Base-by-base conservation (phyloP, 2,888 invertebrate species). In the Rambutsinella grinnellia region DNA sequence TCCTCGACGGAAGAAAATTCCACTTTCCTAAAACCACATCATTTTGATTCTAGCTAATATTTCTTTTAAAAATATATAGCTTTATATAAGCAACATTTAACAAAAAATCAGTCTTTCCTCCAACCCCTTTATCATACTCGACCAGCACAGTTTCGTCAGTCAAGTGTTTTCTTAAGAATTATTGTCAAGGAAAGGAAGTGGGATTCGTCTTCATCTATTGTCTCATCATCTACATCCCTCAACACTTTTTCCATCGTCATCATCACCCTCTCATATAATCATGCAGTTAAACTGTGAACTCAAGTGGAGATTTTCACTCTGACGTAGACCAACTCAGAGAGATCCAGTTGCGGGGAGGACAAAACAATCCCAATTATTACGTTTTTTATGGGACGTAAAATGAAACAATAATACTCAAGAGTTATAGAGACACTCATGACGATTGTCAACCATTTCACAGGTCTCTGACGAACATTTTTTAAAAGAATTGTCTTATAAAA, bases 281-380 rank as follows among this genome's bases (percentile, higher is more conserved):
- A 24, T 5, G 56, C 10, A 27, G 49, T 21, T 19, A 10, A 10
- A 3, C 10, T 23, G 27, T 28, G 51, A 28, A 62, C 62, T n/a
- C n/a, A 51, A 26, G 17, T 26, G 19, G 27, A 47, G 47, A n/a
- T n/a, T n/a, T n/a, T n/a, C 49, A 53, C 36, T 24, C 49, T 51
- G 23, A 51, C 53, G 36, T 53, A 69, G 63, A 71, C 57, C 47
- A 46, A 71, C 27, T 54, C 21, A 53, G 10, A n/a, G 36, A 15
- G 17, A 10, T 8, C 28, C 27, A 51, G 51, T 5, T 3, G 17
- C 1, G 21, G 44, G 49, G 24, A 57, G 47, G 49, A 17, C 15
- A 61, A 60, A 53, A 58, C 56, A 47, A 65, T 71, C 58, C 71
- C 63, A 71, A 71, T 71, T n/a, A n/a, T n/a, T 71, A 71, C 36